Evolutionary conservation across 2,888 invertebrate genomes (phyloP), one percentile per base, ranked within the genome.

Genomic region (Hofmannophila pseudospretella): DNA sequence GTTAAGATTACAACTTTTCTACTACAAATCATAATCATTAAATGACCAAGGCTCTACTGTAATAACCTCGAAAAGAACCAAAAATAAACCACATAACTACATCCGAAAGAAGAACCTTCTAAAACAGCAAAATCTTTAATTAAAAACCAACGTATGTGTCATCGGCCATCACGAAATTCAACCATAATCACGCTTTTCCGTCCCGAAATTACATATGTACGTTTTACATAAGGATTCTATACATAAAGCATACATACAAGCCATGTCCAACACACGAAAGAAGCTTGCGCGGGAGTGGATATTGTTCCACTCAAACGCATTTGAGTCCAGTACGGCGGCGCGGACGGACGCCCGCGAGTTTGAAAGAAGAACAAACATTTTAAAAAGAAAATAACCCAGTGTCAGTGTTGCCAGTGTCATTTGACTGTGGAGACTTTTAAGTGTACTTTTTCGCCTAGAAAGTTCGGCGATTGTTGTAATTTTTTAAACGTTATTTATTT

Each of bases 241-340:
- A 76, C 63, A 68, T 74, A 72, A 58, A 54, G 39, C 42, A 43
- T 51, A 54, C 58, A 58, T 58, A 65, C 58, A 58, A n/a, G n/a
- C n/a, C 47, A 59, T 51, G 61, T 49, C 48, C 46, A 29, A 28
- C 25, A 26, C 13, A 31, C 29, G 30, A 35, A 34, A 12, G 12
- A 34, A 30, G 58, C 63, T 53, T 76, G 82, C 82, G 82, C 81
- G 52, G 64, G 80, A 74, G 76, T 67, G 46, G 64, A 49, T 13
- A 54, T 48, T 69, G 86, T 86, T 87, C 86, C 87, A 87, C 77
- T 82, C 73, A 78, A 71, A 44, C 86, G 86, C 87, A 86, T 87
- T 87, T 84, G 76, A 67, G 64, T 69, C 45, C 51, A 48, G 59
- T 56, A 59, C 58, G 55, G 45, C 64, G 63, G 32, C 49, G 59